Evolutionary conservation across 2,113 vertebrate genomes (phyloP).

Genomic region (Saccopteryx bilineata): DNA sequence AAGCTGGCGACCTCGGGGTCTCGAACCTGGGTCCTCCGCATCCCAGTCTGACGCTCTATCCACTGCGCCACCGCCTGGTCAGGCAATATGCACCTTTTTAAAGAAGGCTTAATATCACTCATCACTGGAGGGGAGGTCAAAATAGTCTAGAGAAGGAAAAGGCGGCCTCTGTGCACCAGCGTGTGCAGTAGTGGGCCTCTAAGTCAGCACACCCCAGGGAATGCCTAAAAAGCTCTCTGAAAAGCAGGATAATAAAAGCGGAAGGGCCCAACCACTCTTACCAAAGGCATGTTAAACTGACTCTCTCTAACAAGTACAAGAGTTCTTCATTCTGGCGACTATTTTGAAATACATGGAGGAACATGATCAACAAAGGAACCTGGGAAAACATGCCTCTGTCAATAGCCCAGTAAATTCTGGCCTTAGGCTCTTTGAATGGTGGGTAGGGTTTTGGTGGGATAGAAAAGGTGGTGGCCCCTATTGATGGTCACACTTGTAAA

Average conservation of each 20-base stretch:
- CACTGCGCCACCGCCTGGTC: too few species aligned
- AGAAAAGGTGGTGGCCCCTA: background rate
- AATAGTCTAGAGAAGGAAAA: slow-evolving; percentile 37
- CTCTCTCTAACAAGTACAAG: background rate
- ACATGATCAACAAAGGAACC: background rate
- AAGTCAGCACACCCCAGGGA: background rate
- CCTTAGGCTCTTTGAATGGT: background rate
- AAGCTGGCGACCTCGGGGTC: too few species aligned
- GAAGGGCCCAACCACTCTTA: background rate
- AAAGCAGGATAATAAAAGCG: background rate
- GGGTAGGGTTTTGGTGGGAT: background rate
- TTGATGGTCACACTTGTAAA: background rate
- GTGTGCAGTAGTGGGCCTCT: background rate
- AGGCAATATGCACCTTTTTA: slow-evolving; percentile 42
- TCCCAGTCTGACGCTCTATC: too few species aligned
- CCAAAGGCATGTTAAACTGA: background rate
- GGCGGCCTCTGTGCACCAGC: background rate
- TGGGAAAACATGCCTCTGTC: background rate
- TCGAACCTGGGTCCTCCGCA: too few species aligned
- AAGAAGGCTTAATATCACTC: slow-evolving; percentile 65
- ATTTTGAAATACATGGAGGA: background rate
- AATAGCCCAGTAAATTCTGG: background rate
- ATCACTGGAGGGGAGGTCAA: slow-evolving; percentile 57
- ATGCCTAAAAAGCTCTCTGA: background rate
- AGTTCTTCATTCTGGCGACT: slow-evolving; percentile 33